Evolutionary conservation across 2,888 invertebrate species (phyloP), one percentile per base, ranked within the genome.

Genomic region (Tinea trinotella): DNA sequence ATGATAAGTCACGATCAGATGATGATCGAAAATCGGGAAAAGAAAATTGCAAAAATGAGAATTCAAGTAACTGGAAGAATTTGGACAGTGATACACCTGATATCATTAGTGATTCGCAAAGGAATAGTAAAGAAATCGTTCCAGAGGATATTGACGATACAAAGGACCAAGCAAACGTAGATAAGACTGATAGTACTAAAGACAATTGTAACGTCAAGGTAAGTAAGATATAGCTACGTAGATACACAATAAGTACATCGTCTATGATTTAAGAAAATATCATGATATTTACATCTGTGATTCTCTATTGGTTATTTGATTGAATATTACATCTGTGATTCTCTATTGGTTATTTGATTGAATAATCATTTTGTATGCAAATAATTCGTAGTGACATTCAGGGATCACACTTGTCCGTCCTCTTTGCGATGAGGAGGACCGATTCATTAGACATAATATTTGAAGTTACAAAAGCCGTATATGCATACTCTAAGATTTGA

Each of bases 351-450:
- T 62, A 64, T 64, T 65, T 1, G 7, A 7, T n/a, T 30, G 2
- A 62, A 69, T 73, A 62, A 69, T 73, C 77, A 80, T 80, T 81
- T 71, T 81, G 76, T 78, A 82, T 81, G 82, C 67, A 73, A 81
- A 82, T 80, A 71, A 67, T 66, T 60, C n/a, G 3, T 4, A 18
- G 48, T 24, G 18, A 56, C 59, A 65, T 65, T 62, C 64, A 63
- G 59, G 60, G 58, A 58, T 62, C 63, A 62, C 63, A 66, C 61
- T 65, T 58, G 59, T 61, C 63, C 20, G 13, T 24, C 35, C 64
- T 61, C 61, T 30, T 61, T 58, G 57, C 58, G 61, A 13, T 7
- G 40, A 30, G 2, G 30, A 40, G 17, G 40, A 7, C 17, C 40
- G 40, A 40, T 57, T 67, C 64, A 64, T 67, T 66, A 20, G 10